Percentiles rank a stretch among this genome's conserved stretches.
Evolutionary conservation across 1,140 invertebrate genomes (phyloP).

Genomic region (Aradophagus sp.): DNA sequence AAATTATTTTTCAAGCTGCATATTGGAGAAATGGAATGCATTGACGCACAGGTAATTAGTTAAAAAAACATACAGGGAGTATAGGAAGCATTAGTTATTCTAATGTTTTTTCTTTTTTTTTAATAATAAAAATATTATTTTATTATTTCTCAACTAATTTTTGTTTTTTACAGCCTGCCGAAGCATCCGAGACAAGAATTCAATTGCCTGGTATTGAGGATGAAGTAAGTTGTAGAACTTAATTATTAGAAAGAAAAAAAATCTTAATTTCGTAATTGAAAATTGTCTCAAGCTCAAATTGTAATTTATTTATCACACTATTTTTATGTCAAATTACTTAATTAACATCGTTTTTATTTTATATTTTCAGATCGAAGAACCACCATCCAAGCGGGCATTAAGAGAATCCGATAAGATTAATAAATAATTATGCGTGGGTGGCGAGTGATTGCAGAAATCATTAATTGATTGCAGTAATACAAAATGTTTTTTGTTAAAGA

Average conservation of each 20-base stretch:
- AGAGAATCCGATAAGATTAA: conserved; percentile 72
- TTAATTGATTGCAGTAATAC: too few species aligned
- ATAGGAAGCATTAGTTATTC: too few species aligned
- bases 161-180: conserved; percentile 78
- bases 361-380: conserved; percentile 70
- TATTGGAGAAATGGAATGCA: conserved; percentile 77
- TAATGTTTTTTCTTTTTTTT: too few species aligned
- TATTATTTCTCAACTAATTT: too few species aligned
- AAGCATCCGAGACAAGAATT: conserved; percentile 84
- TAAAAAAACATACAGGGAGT: conserved; percentile 5
- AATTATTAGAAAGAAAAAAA: too few species aligned
- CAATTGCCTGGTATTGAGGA: conserved; percentile 82
- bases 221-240: conserved; percentile 74
- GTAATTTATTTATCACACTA: too few species aligned
- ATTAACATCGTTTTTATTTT: too few species aligned
- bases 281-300: too few species aligned
- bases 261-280: too few species aligned
- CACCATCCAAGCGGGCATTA: conserved; percentile 72
- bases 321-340: too few species aligned
- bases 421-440: conserved; percentile 69
- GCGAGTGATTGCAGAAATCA: conserved; percentile 4
- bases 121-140: too few species aligned
- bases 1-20: conserved; percentile 77
- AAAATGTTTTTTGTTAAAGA: too few species aligned
- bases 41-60: conserved; percentile 79